phyloP scores from a whole-genome alignment of 2,797 vertebrate species.

The Cichlasoma orientale region DNA sequence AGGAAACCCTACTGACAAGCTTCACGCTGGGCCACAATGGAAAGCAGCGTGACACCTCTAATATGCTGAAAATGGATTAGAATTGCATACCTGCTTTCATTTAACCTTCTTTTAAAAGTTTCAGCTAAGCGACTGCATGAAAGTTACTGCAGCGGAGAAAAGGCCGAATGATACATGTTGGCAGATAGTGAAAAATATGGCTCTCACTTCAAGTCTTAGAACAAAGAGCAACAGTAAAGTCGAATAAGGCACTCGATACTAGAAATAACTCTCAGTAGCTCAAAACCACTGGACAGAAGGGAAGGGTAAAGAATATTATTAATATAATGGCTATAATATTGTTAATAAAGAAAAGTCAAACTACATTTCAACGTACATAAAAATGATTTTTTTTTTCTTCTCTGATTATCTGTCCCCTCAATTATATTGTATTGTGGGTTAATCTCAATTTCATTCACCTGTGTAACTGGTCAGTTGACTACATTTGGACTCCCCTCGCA shows the following conservation, averaged over 20 bases:
- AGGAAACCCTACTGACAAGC: not conserved
- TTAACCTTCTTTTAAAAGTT: not conserved
- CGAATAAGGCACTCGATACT: too few species aligned
- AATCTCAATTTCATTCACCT: not conserved
- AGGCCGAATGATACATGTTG: not conserved
- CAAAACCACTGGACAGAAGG: not conserved
- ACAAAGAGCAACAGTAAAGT: too few species aligned
- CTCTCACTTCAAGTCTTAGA: not conserved
- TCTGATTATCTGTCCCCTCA: not conserved
- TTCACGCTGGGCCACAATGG: not conserved
- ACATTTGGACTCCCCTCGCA: not conserved
- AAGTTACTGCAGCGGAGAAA: not conserved
- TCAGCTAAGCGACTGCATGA: not conserved
- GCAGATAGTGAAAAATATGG: not conserved
- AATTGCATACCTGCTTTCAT: not conserved
- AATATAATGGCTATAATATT: not conserved
- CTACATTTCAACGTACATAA: not conserved
- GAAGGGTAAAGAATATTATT: not conserved
- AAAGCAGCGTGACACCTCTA: constrained; percentile 3
- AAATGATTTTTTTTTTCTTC: not conserved
- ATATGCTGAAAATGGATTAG: not conserved
- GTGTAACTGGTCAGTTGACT: not conserved
- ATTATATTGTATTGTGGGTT: not conserved
- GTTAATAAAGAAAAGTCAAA: not conserved
- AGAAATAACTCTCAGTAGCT: too few species aligned